Base-by-base conservation (phyloP, 2,888 invertebrate genomes). In the Cataglyphis albicans region DNA sequence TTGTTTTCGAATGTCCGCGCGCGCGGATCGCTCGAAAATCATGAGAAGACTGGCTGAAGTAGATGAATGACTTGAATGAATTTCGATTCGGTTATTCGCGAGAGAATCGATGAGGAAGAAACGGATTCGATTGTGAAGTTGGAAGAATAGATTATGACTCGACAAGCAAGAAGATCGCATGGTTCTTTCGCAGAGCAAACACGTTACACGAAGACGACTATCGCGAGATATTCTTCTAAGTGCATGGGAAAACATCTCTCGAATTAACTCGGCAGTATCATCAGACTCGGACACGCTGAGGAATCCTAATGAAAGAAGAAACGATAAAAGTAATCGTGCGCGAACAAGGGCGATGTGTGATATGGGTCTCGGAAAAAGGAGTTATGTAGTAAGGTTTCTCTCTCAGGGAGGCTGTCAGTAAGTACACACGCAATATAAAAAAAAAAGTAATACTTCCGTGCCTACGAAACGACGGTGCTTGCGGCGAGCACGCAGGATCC, bases 381-480 rank as follows among this genome's bases (percentile, higher is more conserved):
- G 52, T n/a, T 52, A 63, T 35, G 6, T 59, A 59, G 64, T 75
- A 52, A 29, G 52, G 67, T 61, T 83, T 74, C 73, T 83, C 73
- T 81, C 67, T 82, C 83, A 72, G 59, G 65, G 57, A 82, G 65
- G 64, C 68, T 82, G 65, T 83, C 61, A 68, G 73, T 83, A 80
- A 83, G 75, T 83, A 81, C 61, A 81, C 61, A 72, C 82, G 86
- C 84, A 87, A 86, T 87, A 82, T 52, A 52, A 52, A 72, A 29
- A 72, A 29, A 25, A 86, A 78, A 67, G 73, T 81, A 86, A 74
- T 80, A 84, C 75, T 84, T 85, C 68, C 84, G 84, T 86, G 86
- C 86, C 87, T 86, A 84, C 74, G 80, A 73, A 73, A 81, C 38
- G 73, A 81, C 52, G 64, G 72, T 72, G 78, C 59, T 78, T 35